phyloP scores from a whole-genome alignment of 2,888 invertebrate species.

The Cactoblastis cactorum region DNA sequence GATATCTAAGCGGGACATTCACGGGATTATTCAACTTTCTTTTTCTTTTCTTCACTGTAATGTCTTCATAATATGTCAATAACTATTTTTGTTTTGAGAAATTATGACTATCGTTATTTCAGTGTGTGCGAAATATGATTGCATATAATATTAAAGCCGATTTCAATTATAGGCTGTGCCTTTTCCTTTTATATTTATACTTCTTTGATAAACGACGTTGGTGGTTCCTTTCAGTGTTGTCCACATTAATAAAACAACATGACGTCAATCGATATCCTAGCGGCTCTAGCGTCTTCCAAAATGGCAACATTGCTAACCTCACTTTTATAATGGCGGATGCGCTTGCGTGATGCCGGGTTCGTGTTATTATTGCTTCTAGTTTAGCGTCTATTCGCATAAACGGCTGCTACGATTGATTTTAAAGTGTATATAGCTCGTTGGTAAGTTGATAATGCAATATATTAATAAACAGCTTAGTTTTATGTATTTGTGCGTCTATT shows the following conservation, averaged over 20 bases:
- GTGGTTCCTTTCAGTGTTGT: background rate
- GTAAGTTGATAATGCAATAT: slow-evolving; percentile 36
- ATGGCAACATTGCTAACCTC: slow-evolving; percentile 49
- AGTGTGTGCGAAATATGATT: too few relatives aligned
- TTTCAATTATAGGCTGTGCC: too few relatives aligned
- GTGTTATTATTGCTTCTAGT: slow-evolving; percentile 67
- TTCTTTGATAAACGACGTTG: too few relatives aligned
- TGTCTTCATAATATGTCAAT: too few relatives aligned
- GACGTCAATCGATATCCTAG: slow-evolving; percentile 2
- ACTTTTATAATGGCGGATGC: slow-evolving; percentile 71
- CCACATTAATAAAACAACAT: background rate
- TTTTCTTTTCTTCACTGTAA: too few relatives aligned
- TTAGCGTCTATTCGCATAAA: slow-evolving; percentile 62
- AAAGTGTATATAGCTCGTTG: slow-evolving; percentile 35
- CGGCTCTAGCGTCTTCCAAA: slow-evolving; percentile 19
- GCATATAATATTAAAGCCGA: too few relatives aligned
- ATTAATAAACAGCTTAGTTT: slow-evolving; percentile 10
- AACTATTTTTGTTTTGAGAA: too few relatives aligned
- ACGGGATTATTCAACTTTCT: too few relatives aligned
- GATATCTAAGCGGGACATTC: too few relatives aligned
- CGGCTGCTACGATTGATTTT: slow-evolving; percentile 49
- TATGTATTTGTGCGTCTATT: slow-evolving; percentile 19
- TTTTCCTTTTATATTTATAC: too few relatives aligned
- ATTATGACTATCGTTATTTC: too few relatives aligned
- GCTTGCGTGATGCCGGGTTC: slow-evolving; percentile 79